Percentiles rank a stretch among this genome's conserved stretches.
Conservation (phyloP, 2,113 vertebrate genomes). For the Myotis yumanensis region DNA sequence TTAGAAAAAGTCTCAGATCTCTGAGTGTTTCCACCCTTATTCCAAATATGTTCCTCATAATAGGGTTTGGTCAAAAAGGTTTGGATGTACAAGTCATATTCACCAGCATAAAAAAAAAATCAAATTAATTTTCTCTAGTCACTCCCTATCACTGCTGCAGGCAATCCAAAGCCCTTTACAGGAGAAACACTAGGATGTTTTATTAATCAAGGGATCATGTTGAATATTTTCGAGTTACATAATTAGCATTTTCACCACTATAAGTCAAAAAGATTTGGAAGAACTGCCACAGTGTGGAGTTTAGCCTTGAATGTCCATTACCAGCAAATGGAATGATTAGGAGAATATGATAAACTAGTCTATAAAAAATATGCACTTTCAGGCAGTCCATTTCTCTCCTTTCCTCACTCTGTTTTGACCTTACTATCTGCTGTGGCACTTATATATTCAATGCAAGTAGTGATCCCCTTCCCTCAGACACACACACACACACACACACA, state of each 20-base stretch:
- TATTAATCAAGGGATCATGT: slow-evolving; percentile 62
- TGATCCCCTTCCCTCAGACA: background rate
- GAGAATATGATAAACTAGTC: slow-evolving; percentile 79
- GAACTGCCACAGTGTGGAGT: slow-evolving; percentile 70
- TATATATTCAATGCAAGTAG: background rate
- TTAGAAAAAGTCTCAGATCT: background rate
- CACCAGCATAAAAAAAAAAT: background rate
- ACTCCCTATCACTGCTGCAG: slow-evolving; percentile 59
- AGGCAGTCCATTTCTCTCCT: slow-evolving; percentile 53
- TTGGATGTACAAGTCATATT: background rate
- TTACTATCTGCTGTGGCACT: background rate
- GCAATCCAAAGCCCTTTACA: slow-evolving; percentile 68
- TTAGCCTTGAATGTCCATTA: slow-evolving; percentile 81
- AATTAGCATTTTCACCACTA: slow-evolving; percentile 80
- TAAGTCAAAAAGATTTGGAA: slow-evolving; percentile 27
- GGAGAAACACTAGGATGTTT: slow-evolving; percentile 75
- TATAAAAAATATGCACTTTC: slow-evolving; percentile 78
- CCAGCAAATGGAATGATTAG: slow-evolving; percentile 74
- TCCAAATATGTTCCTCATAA: background rate
- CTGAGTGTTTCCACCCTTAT: slow-evolving; percentile 23
- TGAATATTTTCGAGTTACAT: slow-evolving; percentile 78
- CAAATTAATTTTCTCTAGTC: background rate
- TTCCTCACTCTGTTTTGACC: background rate
- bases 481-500: background rate
- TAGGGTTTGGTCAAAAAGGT: background rate